Conservation (phyloP, 2,113 vertebrate genomes). For the Empidonax traillii region DNA sequence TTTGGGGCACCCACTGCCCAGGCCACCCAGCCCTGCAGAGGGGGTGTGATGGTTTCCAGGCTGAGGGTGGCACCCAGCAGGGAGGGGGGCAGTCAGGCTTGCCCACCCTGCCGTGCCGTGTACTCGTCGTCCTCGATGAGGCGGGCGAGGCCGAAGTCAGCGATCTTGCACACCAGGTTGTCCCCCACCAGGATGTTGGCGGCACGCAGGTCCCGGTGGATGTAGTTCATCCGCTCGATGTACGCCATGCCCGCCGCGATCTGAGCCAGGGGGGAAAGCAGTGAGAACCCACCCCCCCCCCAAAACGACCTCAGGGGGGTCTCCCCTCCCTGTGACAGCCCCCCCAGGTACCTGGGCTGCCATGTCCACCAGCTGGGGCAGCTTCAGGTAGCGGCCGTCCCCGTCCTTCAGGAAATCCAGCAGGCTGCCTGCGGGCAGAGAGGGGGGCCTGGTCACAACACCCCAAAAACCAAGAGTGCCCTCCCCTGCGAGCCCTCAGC, state of each 20-base stretch:
- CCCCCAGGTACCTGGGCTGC: slow-evolving; percentile 84
- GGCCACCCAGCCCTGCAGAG: fast-evolving
- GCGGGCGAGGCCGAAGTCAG: slow-evolving; percentile 94
- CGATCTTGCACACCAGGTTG: slow-evolving; percentile 94
- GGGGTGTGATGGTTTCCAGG: neutral
- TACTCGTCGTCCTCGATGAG: slow-evolving; percentile 98
- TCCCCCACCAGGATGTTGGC: slow-evolving; percentile 98
- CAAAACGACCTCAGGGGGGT: fast-evolving
- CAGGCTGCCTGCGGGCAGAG: slow-evolving; percentile 82
- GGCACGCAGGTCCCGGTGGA: slow-evolving; percentile 93
- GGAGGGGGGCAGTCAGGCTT: fast-evolving
- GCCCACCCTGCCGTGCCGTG: slow-evolving; percentile 91
- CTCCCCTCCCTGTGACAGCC: fast-evolving
- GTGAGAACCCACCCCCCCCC: neutral
- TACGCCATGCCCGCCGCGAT: slow-evolving; percentile 95
- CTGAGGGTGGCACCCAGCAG: fast-evolving
- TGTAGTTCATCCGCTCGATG: slow-evolving; percentile 98
- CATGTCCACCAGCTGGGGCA: slow-evolving; percentile 96
- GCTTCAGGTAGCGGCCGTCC: slow-evolving; percentile 83
- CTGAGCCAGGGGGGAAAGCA: slow-evolving; percentile 35
- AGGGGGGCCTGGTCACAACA: neutral
- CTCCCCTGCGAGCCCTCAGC: neutral
- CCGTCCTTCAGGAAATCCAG: slow-evolving; percentile 92
- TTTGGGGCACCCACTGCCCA: fast-evolving
- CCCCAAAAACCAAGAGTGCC: neutral